Evolutionary conservation across 2,113 vertebrate genomes (phyloP), one percentile per base, ranked within the genome.

Genomic region (Aix galericulata): DNA sequence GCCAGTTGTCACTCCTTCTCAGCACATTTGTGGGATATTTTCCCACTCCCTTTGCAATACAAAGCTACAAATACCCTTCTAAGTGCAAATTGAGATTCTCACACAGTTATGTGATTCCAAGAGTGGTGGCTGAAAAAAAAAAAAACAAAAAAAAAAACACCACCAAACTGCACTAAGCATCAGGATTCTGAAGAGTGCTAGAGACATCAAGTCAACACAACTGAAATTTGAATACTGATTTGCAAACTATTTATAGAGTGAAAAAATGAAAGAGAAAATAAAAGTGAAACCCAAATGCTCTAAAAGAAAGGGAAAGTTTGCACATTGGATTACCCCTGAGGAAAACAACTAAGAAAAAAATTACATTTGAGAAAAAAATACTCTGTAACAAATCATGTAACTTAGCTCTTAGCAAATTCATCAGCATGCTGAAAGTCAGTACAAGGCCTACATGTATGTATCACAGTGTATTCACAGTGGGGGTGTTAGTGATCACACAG

Each of bases 11-110:
- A 91, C 58, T 40, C 69, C 76, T 78, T 67, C 77, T 64, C 29
- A 14, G 86, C 83, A 89, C 81, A 88, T 89, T 91, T 92, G 17
- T 52, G 48, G 78, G 86, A 66, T 94, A 89, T 94, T 97, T 96
- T 91, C 73, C 73, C 81, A 29, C 84, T 87, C 89, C 55, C 56
- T 76, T 74, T 88, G 90, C 90, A 91, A 90, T 67, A 95, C 34
- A 75, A 94, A 86, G 64, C 42, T 64, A 75, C 82, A 94, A 93
- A 94, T 84, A 78, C 56, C 21, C 34, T 72, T 56, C 56, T 31
- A 77, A 95, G 58, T 66, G 73, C 79, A 95, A 96, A 86, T 86
- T 82, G 91, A 83, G 93, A 86, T 95, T 93, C 80, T 95, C 88
- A 86, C 2, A 9, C 66, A n/a, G 31, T 55, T 77, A 26, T 2